Conservation (phyloP, 2,888 invertebrate genomes). For the Biston betularia region DNA sequence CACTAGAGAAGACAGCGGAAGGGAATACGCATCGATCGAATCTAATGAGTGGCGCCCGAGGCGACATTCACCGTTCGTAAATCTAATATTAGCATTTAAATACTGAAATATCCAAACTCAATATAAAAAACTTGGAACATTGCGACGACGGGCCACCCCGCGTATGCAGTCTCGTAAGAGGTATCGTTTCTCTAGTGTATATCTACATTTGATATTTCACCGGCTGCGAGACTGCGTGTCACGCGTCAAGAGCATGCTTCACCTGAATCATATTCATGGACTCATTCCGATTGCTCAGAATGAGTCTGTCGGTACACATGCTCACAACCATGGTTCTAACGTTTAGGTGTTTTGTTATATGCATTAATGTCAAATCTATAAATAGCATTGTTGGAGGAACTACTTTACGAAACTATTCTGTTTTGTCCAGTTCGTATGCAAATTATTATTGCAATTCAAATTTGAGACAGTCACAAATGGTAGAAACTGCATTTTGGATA, state of each 20-base stretch:
- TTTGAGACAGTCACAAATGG: background rate
- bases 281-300: conserved; percentile 17
- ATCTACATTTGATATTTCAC: no score
- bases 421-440: background rate
- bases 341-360: conserved; percentile 19
- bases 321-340: conserved; percentile 14
- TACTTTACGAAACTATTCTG: background rate
- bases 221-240: background rate
- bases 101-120: no score
- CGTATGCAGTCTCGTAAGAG: no score
- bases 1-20: no score
- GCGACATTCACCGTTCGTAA: no score
- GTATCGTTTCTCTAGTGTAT: no score
- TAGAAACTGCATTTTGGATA: conserved; percentile 4
- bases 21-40: no score
- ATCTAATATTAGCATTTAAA: no score
- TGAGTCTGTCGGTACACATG: background rate
- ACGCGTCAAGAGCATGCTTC: conserved; percentile 12
- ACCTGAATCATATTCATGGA: conserved; percentile 14
- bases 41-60: no score
- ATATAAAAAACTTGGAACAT: no score
- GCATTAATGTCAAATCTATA: conserved; percentile 5
- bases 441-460: conserved; percentile 2
- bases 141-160: no score
- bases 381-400: background rate